Percentiles rank a stretch among this genome's conserved stretches.
Evolutionary conservation across 2,797 vertebrate species (phyloP).

Genomic region (Tamandua tetradactyla): DNA sequence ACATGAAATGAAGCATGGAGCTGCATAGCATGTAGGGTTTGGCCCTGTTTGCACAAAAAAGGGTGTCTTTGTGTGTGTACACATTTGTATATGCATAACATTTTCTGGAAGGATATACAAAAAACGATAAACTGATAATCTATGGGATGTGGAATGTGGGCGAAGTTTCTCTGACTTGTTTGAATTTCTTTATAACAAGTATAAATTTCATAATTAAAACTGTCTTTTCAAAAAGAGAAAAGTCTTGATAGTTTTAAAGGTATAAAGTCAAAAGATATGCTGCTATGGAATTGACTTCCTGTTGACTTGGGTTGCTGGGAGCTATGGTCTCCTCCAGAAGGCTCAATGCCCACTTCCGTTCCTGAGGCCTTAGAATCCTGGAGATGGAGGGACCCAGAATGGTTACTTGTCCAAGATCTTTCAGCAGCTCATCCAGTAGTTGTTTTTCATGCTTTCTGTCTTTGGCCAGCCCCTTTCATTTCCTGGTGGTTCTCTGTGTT

Average conservation of each 20-base stretch:
- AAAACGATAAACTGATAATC: background rate
- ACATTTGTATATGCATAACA: background rate
- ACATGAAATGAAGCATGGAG: background rate
- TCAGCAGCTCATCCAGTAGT: background rate
- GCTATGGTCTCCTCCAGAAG: background rate
- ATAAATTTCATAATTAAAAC: conserved; percentile 29
- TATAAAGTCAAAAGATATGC: background rate
- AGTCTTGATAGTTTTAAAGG: background rate
- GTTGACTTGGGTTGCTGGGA: background rate
- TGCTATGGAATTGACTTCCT: background rate
- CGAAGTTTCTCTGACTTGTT: background rate
- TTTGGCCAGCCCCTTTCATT: background rate
- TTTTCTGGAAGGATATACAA: background rate
- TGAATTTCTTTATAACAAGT: background rate
- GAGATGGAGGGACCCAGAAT: background rate
- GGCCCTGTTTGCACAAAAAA: background rate
- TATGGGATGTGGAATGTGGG: background rate
- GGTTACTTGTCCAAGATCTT: background rate
- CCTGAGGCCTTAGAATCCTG: background rate
- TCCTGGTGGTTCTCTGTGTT: background rate
- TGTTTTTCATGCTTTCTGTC: background rate
- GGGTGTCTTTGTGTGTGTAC: background rate
- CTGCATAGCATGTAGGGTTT: background rate
- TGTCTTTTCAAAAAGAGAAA: background rate
- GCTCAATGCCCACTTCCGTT: background rate